These are phyloP conservation scores for Agrotis puta DNA, from an alignment of 2,888 invertebrate genomes.

Conservation along the genomic window DNA sequence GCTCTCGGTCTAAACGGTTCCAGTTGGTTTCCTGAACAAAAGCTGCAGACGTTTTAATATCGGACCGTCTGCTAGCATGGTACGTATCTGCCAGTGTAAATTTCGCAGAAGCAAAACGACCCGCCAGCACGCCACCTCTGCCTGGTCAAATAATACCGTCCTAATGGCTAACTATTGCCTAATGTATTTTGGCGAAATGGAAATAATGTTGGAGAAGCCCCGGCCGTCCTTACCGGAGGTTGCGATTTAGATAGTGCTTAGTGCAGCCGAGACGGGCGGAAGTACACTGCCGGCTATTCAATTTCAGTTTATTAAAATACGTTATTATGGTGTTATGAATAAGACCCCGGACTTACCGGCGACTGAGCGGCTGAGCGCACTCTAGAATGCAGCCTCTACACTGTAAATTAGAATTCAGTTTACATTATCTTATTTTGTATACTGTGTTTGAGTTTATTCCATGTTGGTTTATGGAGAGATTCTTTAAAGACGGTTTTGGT, in stretches of 20 bases:
- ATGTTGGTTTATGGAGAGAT: slow-evolving; percentile 1
- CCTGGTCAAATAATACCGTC: slow-evolving; percentile 88
- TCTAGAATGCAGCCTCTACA: slow-evolving; percentile 33
- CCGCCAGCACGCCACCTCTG: slow-evolving; percentile 86
- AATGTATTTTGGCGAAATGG: slow-evolving; percentile 88
- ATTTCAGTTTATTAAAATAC: slow-evolving; percentile 83
- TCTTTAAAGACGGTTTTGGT: neutral
- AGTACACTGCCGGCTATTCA: slow-evolving; percentile 76
- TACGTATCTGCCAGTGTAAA: slow-evolving; percentile 86
- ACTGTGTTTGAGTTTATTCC: slow-evolving; percentile 19
- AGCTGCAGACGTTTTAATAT: slow-evolving; percentile 89
- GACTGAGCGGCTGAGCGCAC: slow-evolving; percentile 50
- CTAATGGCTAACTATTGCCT: slow-evolving; percentile 89
- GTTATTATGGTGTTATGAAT: slow-evolving; percentile 70
- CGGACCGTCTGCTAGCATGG: slow-evolving; percentile 81
- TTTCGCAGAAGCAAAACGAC: slow-evolving; percentile 84
- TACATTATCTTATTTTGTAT: slow-evolving; percentile 40
- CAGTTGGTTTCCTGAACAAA: slow-evolving; percentile 88
- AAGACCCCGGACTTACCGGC: slow-evolving; percentile 51
- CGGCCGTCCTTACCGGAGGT: slow-evolving; percentile 78
- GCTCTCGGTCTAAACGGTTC: slow-evolving; percentile 82
- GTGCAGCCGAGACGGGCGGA: slow-evolving; percentile 75
- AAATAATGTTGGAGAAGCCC: slow-evolving; percentile 79
- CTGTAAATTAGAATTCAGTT: slow-evolving; percentile 48
- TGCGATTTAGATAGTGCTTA: slow-evolving; percentile 84